Evolutionary conservation across 2,888 invertebrate species (phyloP).

Genomic region (Agapostemon virescens): DNA sequence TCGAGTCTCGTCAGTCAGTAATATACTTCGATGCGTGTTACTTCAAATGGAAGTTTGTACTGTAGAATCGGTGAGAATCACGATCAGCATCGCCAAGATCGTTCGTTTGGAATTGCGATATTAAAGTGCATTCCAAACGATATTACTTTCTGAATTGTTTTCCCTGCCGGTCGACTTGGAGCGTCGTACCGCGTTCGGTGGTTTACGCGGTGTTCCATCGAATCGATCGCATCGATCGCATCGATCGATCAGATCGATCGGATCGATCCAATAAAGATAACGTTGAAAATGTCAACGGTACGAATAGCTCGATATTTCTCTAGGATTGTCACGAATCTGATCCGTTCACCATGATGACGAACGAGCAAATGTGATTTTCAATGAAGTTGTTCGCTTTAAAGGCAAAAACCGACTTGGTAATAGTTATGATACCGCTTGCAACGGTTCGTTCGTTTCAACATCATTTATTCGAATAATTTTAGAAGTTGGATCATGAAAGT

Average conservation of each 20-base stretch:
- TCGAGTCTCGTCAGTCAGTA: constrained; percentile 48
- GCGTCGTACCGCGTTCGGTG: neutral
- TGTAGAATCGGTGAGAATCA: neutral
- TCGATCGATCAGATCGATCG: neutral
- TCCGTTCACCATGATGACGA: constrained; percentile 6
- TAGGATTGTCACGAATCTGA: neutral
- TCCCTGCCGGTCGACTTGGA: neutral
- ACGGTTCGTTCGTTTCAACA: neutral
- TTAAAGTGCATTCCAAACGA: neutral
- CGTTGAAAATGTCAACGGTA: constrained; percentile 5
- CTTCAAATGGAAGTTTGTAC: constrained; percentile 65
- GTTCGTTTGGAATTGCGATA: neutral
- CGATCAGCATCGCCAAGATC: neutral
- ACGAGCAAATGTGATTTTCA: neutral
- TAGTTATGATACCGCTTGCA: constrained; percentile 16
- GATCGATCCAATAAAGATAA: neutral
- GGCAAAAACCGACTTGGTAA: no score
- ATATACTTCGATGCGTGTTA: constrained; percentile 65
- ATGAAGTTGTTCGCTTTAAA: neutral
- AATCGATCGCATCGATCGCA: neutral
- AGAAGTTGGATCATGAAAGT: constrained; percentile 38
- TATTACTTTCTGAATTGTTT: neutral
- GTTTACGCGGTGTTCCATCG: neutral
- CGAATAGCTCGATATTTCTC: neutral
- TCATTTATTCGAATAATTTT: constrained; percentile 14